phyloP scores from a whole-genome alignment of 2,888 invertebrate genomes.

The Nemapogon koenigi region DNA sequence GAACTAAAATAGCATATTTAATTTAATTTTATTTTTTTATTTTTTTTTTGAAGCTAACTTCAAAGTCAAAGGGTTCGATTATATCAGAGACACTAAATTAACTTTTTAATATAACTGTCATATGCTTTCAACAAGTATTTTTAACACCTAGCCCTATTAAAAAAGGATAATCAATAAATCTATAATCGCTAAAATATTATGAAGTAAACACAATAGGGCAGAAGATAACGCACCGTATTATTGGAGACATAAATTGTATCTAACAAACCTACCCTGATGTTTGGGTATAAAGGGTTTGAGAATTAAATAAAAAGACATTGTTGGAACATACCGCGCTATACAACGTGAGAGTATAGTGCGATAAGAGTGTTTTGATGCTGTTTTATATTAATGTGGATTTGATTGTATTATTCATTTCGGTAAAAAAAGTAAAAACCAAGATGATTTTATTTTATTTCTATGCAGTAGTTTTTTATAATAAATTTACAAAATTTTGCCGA shows the following conservation, averaged over 20 bases:
- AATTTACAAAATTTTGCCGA: too few relatives aligned
- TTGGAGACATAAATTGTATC: constrained; percentile 45
- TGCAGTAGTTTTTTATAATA: too few relatives aligned
- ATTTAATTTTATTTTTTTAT: too few relatives aligned
- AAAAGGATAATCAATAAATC: constrained; percentile 36
- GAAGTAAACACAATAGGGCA: constrained; percentile 33
- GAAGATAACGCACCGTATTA: constrained; percentile 37
- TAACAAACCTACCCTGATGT: neutral
- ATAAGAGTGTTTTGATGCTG: constrained; percentile 15
- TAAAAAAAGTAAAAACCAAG: too few relatives aligned
- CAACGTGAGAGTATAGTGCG: neutral
- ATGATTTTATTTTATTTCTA: too few relatives aligned
- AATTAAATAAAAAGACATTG: neutral
- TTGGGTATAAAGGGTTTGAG: neutral
- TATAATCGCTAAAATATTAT: constrained; percentile 52
- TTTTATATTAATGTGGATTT: neutral
- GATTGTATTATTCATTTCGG: too few relatives aligned
- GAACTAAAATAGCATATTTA: too few relatives aligned
- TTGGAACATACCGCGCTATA: neutral
- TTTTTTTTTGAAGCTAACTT: neutral
- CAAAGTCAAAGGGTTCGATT: too few relatives aligned
- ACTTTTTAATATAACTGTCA: neutral
- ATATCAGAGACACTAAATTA: too few relatives aligned
- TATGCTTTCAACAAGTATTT: neutral
- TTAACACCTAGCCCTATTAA: neutral